Base-by-base conservation (phyloP, 2,797 vertebrate genomes). In the Notolabrus celidotus region DNA sequence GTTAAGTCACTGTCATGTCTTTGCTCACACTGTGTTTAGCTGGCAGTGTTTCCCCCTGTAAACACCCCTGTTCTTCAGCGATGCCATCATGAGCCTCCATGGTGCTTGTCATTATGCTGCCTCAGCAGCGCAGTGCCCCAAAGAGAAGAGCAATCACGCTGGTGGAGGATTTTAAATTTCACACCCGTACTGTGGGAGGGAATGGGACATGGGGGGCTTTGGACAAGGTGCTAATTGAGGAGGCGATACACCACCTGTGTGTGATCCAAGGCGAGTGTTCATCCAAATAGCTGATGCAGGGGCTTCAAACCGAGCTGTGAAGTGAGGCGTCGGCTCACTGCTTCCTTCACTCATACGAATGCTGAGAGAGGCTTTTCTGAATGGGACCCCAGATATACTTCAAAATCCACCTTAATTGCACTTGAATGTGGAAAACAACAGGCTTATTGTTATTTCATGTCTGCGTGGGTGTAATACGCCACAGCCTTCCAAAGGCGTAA, bases 171-270 rank as follows among this genome's bases (percentile, higher is more conserved):
- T 86, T 85, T 22, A 84, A 74, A 85, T 81, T 82, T 86, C 84
- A 85, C 74, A 77, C 81, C 17, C 64, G 45, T 71, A 46, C 76
- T 68, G 82, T 50, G 72, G 61, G 73, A 85, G 70, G 71, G 74
- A 86, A 68, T 60, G 12, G 68, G 71, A 71, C 78, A 81, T 55
- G 51, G 75, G 79, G 59, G 70, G 68, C 53, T 84, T 62, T 76
- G 78, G 86, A 84, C 53, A 66, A 80, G 71, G 78, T 85, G 82
- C 86, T 94, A 93, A 93, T 93, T 93, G 86, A 86, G 77, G 80
- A 89, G 80, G 83, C 57, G 59, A 80, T 71, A 39, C 74, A 74
- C 85, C 67, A 79, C 83, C 84, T 82, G 72, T 78, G 55, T 65
- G 80, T 82, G 61, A 45, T 82, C 52, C 66, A 74, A 64, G 67